Evolutionary conservation across 2,888 invertebrate species (phyloP), one percentile per base, ranked within the genome.

Genomic region (Caenorhabditis japonica): DNA sequence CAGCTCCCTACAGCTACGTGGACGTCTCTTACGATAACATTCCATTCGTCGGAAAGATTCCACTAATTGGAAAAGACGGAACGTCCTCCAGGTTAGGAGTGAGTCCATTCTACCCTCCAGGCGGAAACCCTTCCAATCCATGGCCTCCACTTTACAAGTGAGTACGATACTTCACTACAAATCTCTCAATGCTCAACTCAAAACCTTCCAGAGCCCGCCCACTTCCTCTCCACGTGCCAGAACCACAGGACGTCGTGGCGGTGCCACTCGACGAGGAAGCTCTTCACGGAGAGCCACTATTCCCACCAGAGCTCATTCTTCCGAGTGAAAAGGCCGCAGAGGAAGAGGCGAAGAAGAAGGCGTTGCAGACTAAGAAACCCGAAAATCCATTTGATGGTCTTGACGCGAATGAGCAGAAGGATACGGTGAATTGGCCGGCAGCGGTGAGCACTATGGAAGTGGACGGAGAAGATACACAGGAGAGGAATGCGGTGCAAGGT

Each of bases 251-350:
- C 55, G 83, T 84, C 17, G 83, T 84, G 3, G 84, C 84, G 0
- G 84, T 84, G 8, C 84, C 84, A 8, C 64, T 84, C 0, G 84
- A 84, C 49, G 84, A 84, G 41, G 83, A 84, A 55, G 80, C 84
- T 0, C 73, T 84, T 0, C 84, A 84, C 49, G 84, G 84, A 56
- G 84, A 84, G 61, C 84, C 83, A 7, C 78, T 84, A 1, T 84
- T 83, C 78, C 84, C 84, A 12, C 80, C 80, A 53, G 77, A 77
- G 53, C 53, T 77, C n/a, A 59, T 56, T 13, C 58, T 77, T 13
- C 77, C 77, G 12, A 64, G 62, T 8, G 77, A 77, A 41, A 49
- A 72, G 23, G 61, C 69, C 4, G 61, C 74, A 3, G 68, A 61
- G n/a, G 53, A 56, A 21, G 74, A 25, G 33, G 61, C 58, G 0